Evolutionary conservation across 30 jellyfish, hydroid and myxozoan species (phyloP), one percentile per base, ranked within the genome.

Genomic region (Rhopilema esculentum): DNA sequence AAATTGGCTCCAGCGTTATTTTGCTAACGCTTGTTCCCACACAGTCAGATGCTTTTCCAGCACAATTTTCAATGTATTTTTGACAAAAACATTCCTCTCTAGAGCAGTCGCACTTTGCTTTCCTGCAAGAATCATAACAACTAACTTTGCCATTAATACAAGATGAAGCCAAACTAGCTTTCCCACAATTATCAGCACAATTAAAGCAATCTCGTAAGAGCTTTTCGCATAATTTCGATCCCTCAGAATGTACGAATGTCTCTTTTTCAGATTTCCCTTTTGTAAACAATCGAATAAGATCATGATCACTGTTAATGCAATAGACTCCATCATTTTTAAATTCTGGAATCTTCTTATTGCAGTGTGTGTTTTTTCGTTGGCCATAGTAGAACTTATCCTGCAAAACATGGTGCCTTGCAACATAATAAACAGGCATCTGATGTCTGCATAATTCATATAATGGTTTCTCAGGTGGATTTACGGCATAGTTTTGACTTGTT

Each of bases 1-100:
- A 85, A 7, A 85, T 79, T 32, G 94, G 94, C 65, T 33, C 66
- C 79, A 85, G 49, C 28, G 82, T 61, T 8, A 85, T 68, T 7
- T 20, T 66, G 75, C 48, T 62, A 4, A 67, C 62, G 4, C 0
- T 64, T 12, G 24, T n/a, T 62, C 94, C 94, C 21, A 65, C 52
- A 48, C 94, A 85, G 30, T 21, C 71, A 1, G 72, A 65, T 32
- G 26, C 53, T 65, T 66, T 74, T 12, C 40, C 72, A 48, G 18
- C 66, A 63, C 94, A 85, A 7, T 49, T 65, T 0, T 68, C 79
- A 29, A 49, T 77, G 69, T 85, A 85, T 0, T 15, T 66, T 19
- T 61, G 67, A 61, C 94, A 85, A 0, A 88, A 88, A 65, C 94
- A 85, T 17, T 7, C 40, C 0, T 22, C 27, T 20, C 48, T 50